These are phyloP conservation scores for Panthera leo DNA, from an alignment of 2,113 vertebrate genomes.

Conservation along the genomic window DNA sequence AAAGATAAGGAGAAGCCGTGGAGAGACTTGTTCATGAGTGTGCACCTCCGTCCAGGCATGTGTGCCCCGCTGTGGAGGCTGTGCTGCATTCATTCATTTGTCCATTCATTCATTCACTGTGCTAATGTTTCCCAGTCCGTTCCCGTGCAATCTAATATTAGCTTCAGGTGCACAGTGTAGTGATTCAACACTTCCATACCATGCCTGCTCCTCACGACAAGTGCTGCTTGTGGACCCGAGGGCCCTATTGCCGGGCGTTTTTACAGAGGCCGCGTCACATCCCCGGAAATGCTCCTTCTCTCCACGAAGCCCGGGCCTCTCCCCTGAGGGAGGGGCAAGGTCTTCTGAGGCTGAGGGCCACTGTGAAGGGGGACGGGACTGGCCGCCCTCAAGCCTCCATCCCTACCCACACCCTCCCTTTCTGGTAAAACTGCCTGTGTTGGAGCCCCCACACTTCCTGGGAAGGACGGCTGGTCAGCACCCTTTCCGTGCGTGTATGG, in stretches of 20 bases:
- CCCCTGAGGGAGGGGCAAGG: neutral
- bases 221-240: neutral
- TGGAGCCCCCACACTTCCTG: neutral
- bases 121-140: neutral
- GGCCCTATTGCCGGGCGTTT: neutral
- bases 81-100: neutral
- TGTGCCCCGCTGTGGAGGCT: neutral
- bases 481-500: neutral
- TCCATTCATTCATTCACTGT: neutral
- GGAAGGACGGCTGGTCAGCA: neutral
- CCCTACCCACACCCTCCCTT: neutral
- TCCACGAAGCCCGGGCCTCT: neutral
- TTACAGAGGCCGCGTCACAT: neutral
- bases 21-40: neutral
- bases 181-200: neutral
- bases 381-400: too few species aligned
- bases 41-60: neutral
- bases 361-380: neutral
- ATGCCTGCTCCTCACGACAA: neutral
- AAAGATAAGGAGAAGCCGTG: neutral
- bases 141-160: neutral
- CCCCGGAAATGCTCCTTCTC: neutral
- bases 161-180: neutral
- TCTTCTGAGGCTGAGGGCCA: neutral
- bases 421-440: neutral